phyloP scores from a whole-genome alignment of 2,888 invertebrate species.

The Smittia aterrima region DNA sequence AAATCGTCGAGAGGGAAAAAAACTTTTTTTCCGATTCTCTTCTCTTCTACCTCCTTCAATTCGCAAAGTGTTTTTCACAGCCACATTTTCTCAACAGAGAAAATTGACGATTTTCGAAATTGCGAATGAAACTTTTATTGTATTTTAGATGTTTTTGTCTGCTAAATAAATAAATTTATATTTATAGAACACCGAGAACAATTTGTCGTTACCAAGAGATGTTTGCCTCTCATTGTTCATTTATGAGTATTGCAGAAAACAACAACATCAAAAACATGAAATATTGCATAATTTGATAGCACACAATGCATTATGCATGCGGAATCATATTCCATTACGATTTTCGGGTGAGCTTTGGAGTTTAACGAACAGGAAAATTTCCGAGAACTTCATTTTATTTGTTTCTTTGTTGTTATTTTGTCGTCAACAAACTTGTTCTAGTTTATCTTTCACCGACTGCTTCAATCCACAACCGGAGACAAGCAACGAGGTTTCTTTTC shows the following conservation, averaged over 20 bases:
- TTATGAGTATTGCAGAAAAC: neutral
- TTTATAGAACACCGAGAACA: constrained; percentile 18
- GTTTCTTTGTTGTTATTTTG: no score
- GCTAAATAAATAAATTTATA: constrained; percentile 28
- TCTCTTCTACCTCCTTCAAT: no score
- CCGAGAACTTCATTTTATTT: neutral
- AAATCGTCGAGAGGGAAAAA: neutral
- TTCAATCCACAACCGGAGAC: no score
- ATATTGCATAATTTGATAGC: constrained; percentile 32
- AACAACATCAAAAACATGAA: neutral
- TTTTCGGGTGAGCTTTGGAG: neutral
- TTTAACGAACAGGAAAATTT: neutral
- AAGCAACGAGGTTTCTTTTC: no score
- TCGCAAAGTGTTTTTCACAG: constrained; percentile 21
- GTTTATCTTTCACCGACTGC: no score
- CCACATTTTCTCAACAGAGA: constrained; percentile 8
- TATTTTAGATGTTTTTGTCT: constrained; percentile 22
- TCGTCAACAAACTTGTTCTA: no score
- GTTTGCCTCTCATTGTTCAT: neutral
- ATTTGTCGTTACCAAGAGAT: constrained; percentile 23
- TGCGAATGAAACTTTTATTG: constrained; percentile 34
- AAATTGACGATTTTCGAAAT: constrained; percentile 23
- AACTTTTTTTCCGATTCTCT: neutral
- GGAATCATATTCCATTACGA: neutral
- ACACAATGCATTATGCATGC: constrained; percentile 14